phyloP scores from a whole-genome alignment of 2,888 invertebrate genomes.

The Tiliacea aurago region DNA sequence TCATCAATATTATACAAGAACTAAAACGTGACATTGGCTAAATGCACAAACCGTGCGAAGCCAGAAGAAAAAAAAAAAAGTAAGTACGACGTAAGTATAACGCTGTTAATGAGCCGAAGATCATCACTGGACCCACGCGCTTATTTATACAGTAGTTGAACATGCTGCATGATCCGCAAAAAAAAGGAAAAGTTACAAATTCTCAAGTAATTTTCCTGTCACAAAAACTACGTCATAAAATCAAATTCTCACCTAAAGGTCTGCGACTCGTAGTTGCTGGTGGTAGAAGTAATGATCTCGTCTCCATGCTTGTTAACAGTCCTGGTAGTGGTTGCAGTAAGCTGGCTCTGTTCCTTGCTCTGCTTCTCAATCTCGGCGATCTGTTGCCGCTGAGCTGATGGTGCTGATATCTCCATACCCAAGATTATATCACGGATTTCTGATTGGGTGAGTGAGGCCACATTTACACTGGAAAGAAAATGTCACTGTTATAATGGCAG shows the following conservation, averaged over 20 bases:
- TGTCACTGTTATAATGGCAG: neutral
- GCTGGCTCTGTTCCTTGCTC: conserved; percentile 99
- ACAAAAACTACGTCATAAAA: neutral
- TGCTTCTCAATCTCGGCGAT: conserved; percentile 99
- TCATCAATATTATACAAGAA: no score
- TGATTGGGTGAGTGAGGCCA: conserved; percentile 99
- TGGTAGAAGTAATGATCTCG: conserved; percentile 99
- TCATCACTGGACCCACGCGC: no score
- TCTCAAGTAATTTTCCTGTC: neutral
- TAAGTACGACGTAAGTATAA: no score
- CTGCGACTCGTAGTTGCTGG: conserved; percentile 99
- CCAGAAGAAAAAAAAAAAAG: no score
- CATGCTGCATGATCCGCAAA: no score
- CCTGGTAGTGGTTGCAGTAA: conserved; percentile 99
- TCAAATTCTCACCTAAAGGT: conserved; percentile 93
- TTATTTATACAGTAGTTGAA: no score
- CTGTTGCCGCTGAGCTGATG: conserved; percentile 99
- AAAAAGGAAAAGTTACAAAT: neutral
- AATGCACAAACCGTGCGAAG: no score
- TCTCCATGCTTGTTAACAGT: conserved; percentile 99
- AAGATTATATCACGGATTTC: conserved; percentile 99
- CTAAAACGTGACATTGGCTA: no score
- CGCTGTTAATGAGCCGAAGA: neutral
- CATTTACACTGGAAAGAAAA: conserved; percentile 94
- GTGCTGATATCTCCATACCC: conserved; percentile 99